Evolutionary conservation across 2,888 invertebrate species (phyloP).

Genomic region (Eretmocerus hayati): DNA sequence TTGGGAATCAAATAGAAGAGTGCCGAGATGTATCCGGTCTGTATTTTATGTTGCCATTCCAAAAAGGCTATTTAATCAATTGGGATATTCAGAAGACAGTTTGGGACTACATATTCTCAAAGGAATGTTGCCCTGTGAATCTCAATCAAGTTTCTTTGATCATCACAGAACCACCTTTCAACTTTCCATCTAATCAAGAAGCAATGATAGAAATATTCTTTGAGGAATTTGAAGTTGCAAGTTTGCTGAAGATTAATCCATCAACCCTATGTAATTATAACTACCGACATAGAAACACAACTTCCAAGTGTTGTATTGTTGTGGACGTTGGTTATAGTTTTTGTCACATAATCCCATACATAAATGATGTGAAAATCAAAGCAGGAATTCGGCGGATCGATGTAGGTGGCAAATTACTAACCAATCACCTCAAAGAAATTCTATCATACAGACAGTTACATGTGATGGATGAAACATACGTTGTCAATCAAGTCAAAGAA

Average conservation of each 20-base stretch:
- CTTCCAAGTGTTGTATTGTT: slow-evolving; percentile 64
- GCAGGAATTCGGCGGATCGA: slow-evolving; percentile 77
- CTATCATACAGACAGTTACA: slow-evolving; percentile 93
- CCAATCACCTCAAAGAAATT: slow-evolving; percentile 96
- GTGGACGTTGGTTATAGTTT: slow-evolving; percentile 95
- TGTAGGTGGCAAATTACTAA: slow-evolving; percentile 93
- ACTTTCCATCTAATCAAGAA: slow-evolving; percentile 88
- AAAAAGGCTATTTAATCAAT: slow-evolving; percentile 90
- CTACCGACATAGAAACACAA: slow-evolving; percentile 53
- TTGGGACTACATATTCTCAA: slow-evolving; percentile 92
- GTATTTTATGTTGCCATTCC: slow-evolving; percentile 88
- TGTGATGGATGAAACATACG: slow-evolving; percentile 98
- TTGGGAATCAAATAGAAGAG: slow-evolving; percentile 92
- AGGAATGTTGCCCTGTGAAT: slow-evolving; percentile 73
- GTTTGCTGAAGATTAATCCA: slow-evolving; percentile 72
- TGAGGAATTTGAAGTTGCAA: slow-evolving; percentile 91
- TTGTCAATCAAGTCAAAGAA: slow-evolving; percentile 97
- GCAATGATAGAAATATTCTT: slow-evolving; percentile 93
- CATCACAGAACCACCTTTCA: slow-evolving; percentile 90
- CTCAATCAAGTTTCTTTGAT: slow-evolving; percentile 73
- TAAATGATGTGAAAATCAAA: slow-evolving; percentile 58
- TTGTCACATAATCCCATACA: slow-evolving; percentile 88
- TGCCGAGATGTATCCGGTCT: slow-evolving; percentile 93
- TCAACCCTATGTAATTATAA: slow-evolving; percentile 73
- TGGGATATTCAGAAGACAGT: slow-evolving; percentile 94